phyloP scores from a whole-genome alignment of 2,797 vertebrate genomes.

The Sebastes matsubarae region DNA sequence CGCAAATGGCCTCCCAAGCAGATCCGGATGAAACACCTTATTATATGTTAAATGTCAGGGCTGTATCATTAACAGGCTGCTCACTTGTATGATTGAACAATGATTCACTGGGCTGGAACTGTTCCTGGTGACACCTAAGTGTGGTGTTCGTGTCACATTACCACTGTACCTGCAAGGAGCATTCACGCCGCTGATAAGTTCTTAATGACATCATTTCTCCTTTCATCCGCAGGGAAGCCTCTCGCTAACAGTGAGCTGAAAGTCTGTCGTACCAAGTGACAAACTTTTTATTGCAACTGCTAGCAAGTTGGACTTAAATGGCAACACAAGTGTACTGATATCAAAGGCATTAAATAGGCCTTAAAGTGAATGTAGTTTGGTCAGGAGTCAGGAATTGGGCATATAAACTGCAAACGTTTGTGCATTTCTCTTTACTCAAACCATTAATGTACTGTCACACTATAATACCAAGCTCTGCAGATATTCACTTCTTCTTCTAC shows the following conservation, averaged over 20 bases:
- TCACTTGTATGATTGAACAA: conserved; percentile 63
- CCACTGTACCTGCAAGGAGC: conserved; percentile 57
- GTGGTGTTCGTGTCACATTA: conserved; percentile 63
- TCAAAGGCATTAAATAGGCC: background rate
- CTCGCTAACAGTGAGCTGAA: background rate
- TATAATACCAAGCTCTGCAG: background rate
- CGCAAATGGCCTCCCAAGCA: conserved; percentile 31
- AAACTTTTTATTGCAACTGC: conserved; percentile 11
- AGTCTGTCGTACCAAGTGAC: background rate
- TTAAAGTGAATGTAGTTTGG: background rate
- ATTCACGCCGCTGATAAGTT: conserved; percentile 43
- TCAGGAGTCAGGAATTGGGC: background rate
- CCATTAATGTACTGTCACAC: accelerated
- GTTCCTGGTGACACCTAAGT: conserved; percentile 41
- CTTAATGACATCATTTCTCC: conserved; percentile 53
- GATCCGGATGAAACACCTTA: conserved; percentile 54
- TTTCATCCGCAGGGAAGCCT: conserved; percentile 24
- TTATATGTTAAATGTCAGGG: conserved; percentile 71
- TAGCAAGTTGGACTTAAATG: background rate
- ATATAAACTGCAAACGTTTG: background rate
- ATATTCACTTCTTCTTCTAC: background rate
- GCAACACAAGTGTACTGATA: background rate
- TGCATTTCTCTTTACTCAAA: background rate
- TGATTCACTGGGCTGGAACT: conserved; percentile 57
- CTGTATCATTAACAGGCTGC: conserved; percentile 60